phyloP scores from a whole-genome alignment of 2,888 invertebrate genomes.

The Caenorhabditis sp. region DNA sequence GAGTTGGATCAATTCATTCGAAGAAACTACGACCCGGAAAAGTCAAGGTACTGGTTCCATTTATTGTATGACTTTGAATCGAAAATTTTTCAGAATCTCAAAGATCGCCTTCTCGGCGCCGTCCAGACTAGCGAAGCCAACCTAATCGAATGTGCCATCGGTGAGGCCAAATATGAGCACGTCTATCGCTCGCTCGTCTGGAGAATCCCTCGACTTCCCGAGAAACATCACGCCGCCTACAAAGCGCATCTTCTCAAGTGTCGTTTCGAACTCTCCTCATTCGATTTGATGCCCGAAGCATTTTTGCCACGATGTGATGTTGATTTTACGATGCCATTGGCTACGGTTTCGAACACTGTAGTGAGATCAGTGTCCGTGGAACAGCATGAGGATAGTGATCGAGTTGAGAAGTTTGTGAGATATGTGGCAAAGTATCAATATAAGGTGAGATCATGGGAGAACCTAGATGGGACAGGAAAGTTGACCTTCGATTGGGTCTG shows the following conservation, averaged over 20 bases:
- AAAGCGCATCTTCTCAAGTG: slow-evolving; percentile 89
- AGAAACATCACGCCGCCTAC: slow-evolving; percentile 98
- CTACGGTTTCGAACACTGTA: slow-evolving; percentile 91
- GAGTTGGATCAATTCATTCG: slow-evolving; percentile 95
- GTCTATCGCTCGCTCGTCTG: slow-evolving; percentile 89
- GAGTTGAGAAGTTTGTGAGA: slow-evolving; percentile 96
- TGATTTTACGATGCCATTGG: slow-evolving; percentile 98
- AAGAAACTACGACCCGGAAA: slow-evolving; percentile 77
- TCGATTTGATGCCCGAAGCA: slow-evolving; percentile 94
- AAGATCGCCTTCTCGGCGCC: slow-evolving; percentile 77
- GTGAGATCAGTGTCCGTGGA: slow-evolving; percentile 82
- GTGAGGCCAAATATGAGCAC: slow-evolving; percentile 58
- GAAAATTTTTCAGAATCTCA: slow-evolving; percentile 64
- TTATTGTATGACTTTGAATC: neutral
- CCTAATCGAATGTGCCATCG: slow-evolving; percentile 79
- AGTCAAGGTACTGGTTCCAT: slow-evolving; percentile 76
- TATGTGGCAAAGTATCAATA: slow-evolving; percentile 95
- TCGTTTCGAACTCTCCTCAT: slow-evolving; percentile 90
- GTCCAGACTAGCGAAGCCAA: slow-evolving; percentile 89
- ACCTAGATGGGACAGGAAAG: too few species aligned
- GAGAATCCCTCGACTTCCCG: slow-evolving; percentile 95
- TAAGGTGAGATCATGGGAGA: slow-evolving; percentile 74
- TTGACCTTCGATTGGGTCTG: too few species aligned
- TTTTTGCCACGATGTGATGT: slow-evolving; percentile 86
- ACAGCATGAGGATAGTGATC: slow-evolving; percentile 77